Evolutionary conservation across 2,113 vertebrate species (phyloP).

Genomic region (Sander vitreus): DNA sequence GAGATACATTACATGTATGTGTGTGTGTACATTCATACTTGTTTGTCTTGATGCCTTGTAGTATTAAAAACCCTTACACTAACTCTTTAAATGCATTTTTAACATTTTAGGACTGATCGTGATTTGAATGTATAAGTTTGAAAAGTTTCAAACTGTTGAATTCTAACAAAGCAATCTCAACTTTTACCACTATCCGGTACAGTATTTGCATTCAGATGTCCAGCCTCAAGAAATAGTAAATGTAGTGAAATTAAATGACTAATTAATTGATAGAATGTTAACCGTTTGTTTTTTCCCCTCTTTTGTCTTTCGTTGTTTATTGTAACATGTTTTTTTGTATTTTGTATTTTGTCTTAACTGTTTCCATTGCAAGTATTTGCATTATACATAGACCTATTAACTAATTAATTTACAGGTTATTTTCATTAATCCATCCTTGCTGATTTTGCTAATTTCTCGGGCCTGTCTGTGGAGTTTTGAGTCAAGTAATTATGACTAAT

Average conservation of each 20-base stretch:
- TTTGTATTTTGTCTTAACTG: background rate
- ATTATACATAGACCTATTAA: background rate
- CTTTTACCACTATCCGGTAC: background rate
- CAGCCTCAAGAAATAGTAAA: background rate
- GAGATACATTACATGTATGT: slow-evolving; percentile 20
- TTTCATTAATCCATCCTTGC: background rate
- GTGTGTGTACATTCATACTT: background rate
- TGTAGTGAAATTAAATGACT: background rate
- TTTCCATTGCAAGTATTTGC: background rate
- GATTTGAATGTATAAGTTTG: background rate
- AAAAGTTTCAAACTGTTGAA: background rate
- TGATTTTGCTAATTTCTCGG: background rate
- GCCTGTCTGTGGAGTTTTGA: background rate
- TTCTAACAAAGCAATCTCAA: background rate
- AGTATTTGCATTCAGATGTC: background rate
- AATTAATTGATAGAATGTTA: background rate
- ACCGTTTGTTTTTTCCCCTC: background rate
- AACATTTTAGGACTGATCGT: too few species aligned
- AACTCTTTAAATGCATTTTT: background rate
- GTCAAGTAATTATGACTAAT: slow-evolving; percentile 16
- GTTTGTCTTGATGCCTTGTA: background rate
- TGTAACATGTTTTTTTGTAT: background rate
- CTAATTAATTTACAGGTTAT: background rate
- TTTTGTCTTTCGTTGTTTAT: background rate
- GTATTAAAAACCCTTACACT: background rate